Conservation (phyloP, 2,797 vertebrate genomes). For the Lophotriccus pileatus region DNA sequence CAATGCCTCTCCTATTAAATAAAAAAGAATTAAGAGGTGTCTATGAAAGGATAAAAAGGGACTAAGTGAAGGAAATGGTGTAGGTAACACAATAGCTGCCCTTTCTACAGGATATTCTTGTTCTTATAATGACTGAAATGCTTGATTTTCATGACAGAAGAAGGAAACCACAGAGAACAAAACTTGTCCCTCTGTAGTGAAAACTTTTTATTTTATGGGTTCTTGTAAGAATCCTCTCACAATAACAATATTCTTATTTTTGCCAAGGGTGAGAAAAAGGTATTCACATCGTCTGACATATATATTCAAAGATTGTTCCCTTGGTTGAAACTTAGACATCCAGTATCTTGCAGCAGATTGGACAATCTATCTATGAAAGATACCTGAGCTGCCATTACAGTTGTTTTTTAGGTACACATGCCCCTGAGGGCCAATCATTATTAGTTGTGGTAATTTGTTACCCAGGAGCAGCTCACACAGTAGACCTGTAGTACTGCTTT, state of each 20-base stretch:
- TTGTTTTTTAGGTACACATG: neutral
- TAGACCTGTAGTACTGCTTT: neutral
- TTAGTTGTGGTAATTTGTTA: neutral
- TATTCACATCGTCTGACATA: fast-evolving
- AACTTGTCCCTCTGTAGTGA: neutral
- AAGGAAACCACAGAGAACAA: neutral
- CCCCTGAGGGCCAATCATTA: neutral
- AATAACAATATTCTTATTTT: neutral
- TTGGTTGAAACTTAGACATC: neutral
- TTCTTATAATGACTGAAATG: neutral
- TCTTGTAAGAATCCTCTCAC: neutral
- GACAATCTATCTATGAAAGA: neutral
- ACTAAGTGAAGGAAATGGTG: neutral
- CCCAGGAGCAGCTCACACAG: neutral
- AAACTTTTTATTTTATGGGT: neutral
- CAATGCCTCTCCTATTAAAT: neutral
- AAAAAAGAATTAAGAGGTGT: neutral
- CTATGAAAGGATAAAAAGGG: neutral
- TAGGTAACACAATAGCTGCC: neutral
- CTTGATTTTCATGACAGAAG: neutral
- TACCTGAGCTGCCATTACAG: neutral
- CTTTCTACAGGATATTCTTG: neutral
- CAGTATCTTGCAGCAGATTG: neutral
- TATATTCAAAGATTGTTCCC: neutral
- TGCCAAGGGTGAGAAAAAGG: neutral